Conservation (phyloP, 2,113 vertebrate species). For the Tangachromis dhanisi region DNA sequence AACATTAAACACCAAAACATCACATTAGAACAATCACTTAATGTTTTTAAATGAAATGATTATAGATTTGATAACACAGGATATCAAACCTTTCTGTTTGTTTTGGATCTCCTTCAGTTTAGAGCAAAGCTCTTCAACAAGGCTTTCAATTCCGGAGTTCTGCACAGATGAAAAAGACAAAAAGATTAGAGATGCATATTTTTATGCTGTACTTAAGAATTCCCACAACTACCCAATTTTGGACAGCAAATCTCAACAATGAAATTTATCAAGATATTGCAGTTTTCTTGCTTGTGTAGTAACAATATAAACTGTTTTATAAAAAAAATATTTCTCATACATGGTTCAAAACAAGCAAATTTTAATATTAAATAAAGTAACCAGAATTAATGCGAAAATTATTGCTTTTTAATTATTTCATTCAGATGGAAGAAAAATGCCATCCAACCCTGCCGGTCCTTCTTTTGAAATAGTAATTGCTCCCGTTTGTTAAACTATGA, state of each 20-base stretch:
- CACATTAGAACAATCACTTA: not conserved
- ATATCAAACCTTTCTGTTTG: slow-evolving; percentile 85
- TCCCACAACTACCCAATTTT: not conserved
- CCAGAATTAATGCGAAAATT: not conserved
- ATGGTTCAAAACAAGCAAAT: not conserved
- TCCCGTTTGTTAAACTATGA: not conserved
- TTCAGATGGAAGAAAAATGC: not conserved
- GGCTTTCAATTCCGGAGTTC: slow-evolving; percentile 96
- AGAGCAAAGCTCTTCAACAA: slow-evolving; percentile 99
- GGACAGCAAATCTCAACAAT: not conserved
- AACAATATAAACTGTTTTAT: not conserved
- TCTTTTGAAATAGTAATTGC: not conserved
- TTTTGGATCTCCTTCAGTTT: slow-evolving; percentile 96
- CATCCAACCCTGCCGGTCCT: not conserved
- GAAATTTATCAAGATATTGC: not conserved
- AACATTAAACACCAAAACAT: not conserved
- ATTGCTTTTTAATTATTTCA: not conserved
- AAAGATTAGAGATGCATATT: not conserved
- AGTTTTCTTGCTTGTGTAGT: not conserved
- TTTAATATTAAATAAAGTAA: not conserved
- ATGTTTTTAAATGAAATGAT: not conserved
- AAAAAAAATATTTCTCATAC: not conserved
- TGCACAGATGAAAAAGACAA: slow-evolving; percentile 50
- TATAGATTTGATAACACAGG: not conserved
- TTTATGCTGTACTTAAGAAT: not conserved